Percentiles rank a stretch among this genome's conserved stretches.
Conservation (phyloP, 2,888 invertebrate species). For the Thalpophila matura region DNA sequence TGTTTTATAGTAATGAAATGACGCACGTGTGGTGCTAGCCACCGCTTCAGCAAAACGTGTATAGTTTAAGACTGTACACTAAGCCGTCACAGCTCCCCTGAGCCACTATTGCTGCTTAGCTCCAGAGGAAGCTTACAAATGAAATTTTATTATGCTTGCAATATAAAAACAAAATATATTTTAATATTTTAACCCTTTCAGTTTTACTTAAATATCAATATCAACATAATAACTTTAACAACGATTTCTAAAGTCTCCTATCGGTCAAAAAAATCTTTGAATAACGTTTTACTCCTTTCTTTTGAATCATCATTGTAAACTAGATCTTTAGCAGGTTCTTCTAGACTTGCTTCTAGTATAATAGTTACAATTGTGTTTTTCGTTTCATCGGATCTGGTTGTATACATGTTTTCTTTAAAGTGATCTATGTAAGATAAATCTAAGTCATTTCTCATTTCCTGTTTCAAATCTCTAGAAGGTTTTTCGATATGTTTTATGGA, state of each 20-base stretch:
- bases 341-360: constrained; percentile 9
- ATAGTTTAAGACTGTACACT: too few species aligned
- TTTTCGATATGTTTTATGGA: not conserved
- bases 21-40: too few species aligned
- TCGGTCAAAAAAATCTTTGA: not conserved
- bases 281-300: not conserved
- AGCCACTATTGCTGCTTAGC: too few species aligned
- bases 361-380: constrained; percentile 12
- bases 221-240: constrained; percentile 23
- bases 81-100: too few species aligned
- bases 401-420: constrained; percentile 7
- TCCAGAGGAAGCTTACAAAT: too few species aligned
- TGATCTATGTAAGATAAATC: constrained; percentile 20
- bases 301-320: not conserved
- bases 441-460: constrained; percentile 24
- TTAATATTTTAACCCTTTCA: too few species aligned
- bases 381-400: not conserved
- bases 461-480: not conserved
- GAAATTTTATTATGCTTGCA: too few species aligned
- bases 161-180: not conserved
- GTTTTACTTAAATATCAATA: constrained; percentile 6
- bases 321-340: not conserved
- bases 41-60: too few species aligned
- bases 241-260: not conserved
- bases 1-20: too few species aligned